Evolutionary conservation across 2,888 invertebrate species (phyloP).

Genomic region (Carabus problematicus): DNA sequence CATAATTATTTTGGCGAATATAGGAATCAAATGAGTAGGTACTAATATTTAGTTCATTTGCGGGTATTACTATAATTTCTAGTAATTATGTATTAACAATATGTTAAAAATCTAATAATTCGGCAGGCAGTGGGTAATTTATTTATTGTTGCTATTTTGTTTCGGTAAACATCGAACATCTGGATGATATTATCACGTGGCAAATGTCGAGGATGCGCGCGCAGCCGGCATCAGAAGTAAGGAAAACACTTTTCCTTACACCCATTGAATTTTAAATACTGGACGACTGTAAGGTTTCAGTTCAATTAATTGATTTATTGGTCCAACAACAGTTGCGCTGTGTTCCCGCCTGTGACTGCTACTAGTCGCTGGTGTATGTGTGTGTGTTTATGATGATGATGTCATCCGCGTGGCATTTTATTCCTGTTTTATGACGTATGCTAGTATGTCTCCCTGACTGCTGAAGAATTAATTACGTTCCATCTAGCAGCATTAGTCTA

Average conservation of each 20-base stretch:
- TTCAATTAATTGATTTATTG: slow-evolving; percentile 37
- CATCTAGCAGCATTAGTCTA: no score
- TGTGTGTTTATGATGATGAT: slow-evolving; percentile 16
- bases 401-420: slow-evolving; percentile 18
- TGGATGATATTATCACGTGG: slow-evolving; percentile 29
- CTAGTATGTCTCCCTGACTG: not conserved
- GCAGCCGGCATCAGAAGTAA: not conserved
- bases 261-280: slow-evolving; percentile 34
- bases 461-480: no score
- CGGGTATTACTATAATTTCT: no score
- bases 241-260: slow-evolving; percentile 23
- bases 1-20: no score
- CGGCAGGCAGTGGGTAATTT: no score
- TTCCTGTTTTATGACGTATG: slow-evolving; percentile 13
- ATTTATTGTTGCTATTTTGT: not conserved
- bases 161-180: slow-evolving; percentile 7
- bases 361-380: not conserved
- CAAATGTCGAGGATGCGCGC: slow-evolving; percentile 13
- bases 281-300: not conserved
- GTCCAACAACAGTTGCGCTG: slow-evolving; percentile 4
- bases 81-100: no score
- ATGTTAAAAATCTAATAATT: no score
- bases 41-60: no score
- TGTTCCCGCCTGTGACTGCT: slow-evolving; percentile 14
- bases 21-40: no score